These are phyloP conservation scores for Charanyca ferruginea DNA, from an alignment of 2,888 invertebrate genomes.

Conservation along the genomic window DNA sequence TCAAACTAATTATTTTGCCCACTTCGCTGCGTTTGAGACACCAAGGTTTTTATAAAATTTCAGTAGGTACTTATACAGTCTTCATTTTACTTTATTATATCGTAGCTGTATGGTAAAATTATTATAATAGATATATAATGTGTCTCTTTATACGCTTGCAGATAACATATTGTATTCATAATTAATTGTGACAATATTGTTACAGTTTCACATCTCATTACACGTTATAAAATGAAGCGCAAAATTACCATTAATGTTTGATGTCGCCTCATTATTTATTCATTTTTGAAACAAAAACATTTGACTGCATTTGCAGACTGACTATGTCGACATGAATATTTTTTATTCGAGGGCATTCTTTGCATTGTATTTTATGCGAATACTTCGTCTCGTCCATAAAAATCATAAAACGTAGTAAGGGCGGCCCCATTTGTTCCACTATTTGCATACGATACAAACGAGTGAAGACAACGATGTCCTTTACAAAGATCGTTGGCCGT, in stretches of 20 bases:
- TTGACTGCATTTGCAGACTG: conserved; percentile 66
- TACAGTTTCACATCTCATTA: conserved; percentile 61
- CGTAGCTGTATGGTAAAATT: conserved; percentile 10
- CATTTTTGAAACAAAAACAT: conserved; percentile 64
- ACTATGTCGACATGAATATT: conserved; percentile 70
- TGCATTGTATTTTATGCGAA: conserved; percentile 76
- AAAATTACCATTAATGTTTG: conserved; percentile 52
- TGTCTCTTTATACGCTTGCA: conserved; percentile 23
- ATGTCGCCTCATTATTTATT: conserved; percentile 62
- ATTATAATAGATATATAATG: conserved; percentile 12
- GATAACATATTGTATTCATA: conserved; percentile 52
- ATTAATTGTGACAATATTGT: conserved; percentile 56
- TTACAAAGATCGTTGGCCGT: conserved; percentile 85
- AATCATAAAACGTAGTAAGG: conserved; percentile 86
- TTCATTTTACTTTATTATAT: conserved; percentile 1
- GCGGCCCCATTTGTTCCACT: conserved; percentile 82
- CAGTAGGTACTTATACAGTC: background rate
- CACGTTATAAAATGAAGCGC: conserved; percentile 53
- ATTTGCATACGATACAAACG: conserved; percentile 89
- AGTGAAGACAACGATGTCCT: conserved; percentile 83
- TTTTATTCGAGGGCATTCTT: conserved; percentile 68
- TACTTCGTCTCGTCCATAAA: conserved; percentile 77
- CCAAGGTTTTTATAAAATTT: conserved; percentile 2
- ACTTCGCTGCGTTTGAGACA: conserved; percentile 10
- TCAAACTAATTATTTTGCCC: conserved; percentile 45